Percentiles rank a stretch among this genome's conserved stretches.
phyloP scores from a whole-genome alignment of 2,113 vertebrate species.

The Mormoops blainvillei region DNA sequence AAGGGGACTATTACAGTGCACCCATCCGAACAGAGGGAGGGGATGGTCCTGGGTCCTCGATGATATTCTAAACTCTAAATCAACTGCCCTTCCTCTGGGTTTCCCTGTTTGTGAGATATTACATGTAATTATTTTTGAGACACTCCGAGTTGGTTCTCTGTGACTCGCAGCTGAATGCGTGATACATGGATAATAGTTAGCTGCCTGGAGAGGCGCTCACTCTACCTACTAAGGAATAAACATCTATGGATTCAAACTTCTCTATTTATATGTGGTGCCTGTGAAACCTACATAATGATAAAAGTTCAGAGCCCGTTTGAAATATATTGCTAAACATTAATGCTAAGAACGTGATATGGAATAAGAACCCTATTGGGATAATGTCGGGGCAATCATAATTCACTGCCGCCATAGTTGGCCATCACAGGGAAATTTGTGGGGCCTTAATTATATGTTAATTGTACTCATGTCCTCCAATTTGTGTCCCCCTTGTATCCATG shows the following conservation, averaged over 20 bases:
- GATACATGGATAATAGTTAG: background rate
- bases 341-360: background rate
- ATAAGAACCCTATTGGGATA: background rate
- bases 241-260: background rate
- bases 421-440: background rate
- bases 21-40: background rate
- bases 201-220: background rate
- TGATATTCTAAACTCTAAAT: background rate
- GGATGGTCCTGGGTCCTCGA: background rate
- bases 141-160: background rate
- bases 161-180: background rate
- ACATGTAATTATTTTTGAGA: background rate
- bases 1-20: background rate
- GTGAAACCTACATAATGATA: background rate
- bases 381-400: background rate
- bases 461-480: background rate
- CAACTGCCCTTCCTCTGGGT: background rate
- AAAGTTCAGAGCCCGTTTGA: background rate
- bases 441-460: background rate
- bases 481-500: background rate
- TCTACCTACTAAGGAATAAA: background rate
- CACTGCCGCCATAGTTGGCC: background rate
- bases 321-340: background rate
- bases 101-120: background rate
- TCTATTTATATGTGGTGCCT: background rate